These are phyloP conservation scores for Phenacoccus solenopsis DNA, from an alignment of 1,140 invertebrate genomes.

Conservation along the genomic window DNA sequence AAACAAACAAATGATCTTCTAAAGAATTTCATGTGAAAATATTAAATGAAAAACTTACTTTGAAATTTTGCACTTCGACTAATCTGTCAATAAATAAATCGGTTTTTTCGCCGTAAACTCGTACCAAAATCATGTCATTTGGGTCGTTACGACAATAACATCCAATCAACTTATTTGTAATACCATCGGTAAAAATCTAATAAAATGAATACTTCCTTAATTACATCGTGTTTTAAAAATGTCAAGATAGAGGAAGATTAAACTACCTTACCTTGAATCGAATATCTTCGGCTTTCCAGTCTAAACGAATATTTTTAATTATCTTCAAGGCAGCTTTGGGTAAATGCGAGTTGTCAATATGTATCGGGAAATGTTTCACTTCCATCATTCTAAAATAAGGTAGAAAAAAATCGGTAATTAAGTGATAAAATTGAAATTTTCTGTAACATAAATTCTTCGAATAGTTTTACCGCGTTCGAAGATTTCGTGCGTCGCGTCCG, in stretches of 20 bases:
- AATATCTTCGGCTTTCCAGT: conserved; percentile 1
- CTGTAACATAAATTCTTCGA: too few species aligned
- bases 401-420: neutral
- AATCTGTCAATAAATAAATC: conserved; percentile 83
- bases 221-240: neutral
- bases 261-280: neutral
- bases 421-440: too few species aligned
- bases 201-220: neutral
- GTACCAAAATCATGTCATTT: conserved; percentile 64
- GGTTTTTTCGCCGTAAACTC: conserved; percentile 88
- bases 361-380: neutral
- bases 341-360: neutral
- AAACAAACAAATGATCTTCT: too few species aligned
- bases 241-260: neutral
- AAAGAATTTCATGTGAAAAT: too few species aligned
- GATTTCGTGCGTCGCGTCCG: too few species aligned
- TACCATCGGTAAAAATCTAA: conserved; percentile 86
- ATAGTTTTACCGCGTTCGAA: too few species aligned
- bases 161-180: conserved; percentile 85
- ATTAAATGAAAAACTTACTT: conserved; percentile 37
- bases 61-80: conserved; percentile 54
- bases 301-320: neutral
- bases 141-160: conserved; percentile 42
- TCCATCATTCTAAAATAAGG: neutral
- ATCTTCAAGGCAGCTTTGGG: neutral